phyloP scores from a whole-genome alignment of 2,888 invertebrate species.

The Aspidiotus destructor region DNA sequence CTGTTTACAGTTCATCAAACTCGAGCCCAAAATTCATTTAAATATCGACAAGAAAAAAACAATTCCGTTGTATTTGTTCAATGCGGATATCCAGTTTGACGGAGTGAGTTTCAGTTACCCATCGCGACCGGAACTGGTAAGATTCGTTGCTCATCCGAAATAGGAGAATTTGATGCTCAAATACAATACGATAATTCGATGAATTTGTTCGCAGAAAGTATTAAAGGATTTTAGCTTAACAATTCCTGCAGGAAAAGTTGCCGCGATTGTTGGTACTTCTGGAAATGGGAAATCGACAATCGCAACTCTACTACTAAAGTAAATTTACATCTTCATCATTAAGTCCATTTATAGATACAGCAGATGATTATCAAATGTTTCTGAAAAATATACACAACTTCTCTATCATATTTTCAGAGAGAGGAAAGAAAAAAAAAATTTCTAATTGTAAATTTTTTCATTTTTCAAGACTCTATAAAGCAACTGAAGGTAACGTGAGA shows the following conservation, averaged over 20 bases:
- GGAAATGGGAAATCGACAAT: constrained; percentile 95
- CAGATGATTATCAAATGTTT: no score
- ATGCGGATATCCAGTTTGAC: constrained; percentile 73
- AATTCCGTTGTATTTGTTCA: constrained; percentile 60
- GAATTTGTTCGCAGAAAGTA: constrained; percentile 34
- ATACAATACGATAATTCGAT: background rate
- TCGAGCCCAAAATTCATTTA: constrained; percentile 58
- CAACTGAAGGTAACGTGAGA: constrained; percentile 58
- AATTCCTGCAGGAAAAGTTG: constrained; percentile 76
- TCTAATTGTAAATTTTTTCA: no score
- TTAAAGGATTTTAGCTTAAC: constrained; percentile 70
- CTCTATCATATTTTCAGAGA: no score
- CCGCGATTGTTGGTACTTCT: constrained; percentile 86
- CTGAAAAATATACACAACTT: no score
- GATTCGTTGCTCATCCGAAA: constrained; percentile 22
- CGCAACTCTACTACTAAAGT: constrained; percentile 77
- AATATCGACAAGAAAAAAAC: constrained; percentile 49
- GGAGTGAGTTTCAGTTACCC: constrained; percentile 85
- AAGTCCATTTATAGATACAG: no score
- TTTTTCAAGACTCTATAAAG: constrained; percentile 65
- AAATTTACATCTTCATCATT: constrained; percentile 27
- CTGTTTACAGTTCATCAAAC: constrained; percentile 59
- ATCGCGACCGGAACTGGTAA: constrained; percentile 57
- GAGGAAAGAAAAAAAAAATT: no score
- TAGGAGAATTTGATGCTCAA: constrained; percentile 17